Evolutionary conservation across 2,797 vertebrate species (phyloP).

Genomic region (Sebastes oblongus): DNA sequence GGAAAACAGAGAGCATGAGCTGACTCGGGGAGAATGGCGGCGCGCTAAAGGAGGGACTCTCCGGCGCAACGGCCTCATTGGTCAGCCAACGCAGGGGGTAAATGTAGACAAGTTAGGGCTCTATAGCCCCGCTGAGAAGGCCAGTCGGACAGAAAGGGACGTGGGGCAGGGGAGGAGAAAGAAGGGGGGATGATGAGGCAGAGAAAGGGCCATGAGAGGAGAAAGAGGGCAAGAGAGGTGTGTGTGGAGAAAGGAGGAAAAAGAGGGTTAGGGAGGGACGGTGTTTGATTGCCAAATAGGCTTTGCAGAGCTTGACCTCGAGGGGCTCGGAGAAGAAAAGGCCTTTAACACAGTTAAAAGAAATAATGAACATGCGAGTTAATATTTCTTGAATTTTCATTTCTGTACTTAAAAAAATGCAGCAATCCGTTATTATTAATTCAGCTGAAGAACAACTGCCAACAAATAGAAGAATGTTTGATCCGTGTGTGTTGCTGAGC

Average conservation of each 20-base stretch:
- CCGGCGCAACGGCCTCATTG: slow-evolving; percentile 56
- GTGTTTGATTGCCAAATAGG: slow-evolving; percentile 94
- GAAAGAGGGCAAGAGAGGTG: slow-evolving; percentile 58
- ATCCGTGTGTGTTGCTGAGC: slow-evolving; percentile 24
- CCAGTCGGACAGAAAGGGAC: slow-evolving; percentile 74
- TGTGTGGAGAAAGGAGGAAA: slow-evolving; percentile 35
- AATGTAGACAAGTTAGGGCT: slow-evolving; percentile 98
- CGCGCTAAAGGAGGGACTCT: slow-evolving; percentile 84
- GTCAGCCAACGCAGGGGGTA: slow-evolving; percentile 89
- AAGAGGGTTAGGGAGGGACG: slow-evolving; percentile 51
- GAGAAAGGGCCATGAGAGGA: slow-evolving; percentile 38
- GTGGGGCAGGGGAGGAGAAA: slow-evolving; percentile 23
- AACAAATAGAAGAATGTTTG: neutral
- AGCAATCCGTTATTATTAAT: neutral
- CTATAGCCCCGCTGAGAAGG: slow-evolving; percentile 90
- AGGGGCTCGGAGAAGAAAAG: slow-evolving; percentile 86
- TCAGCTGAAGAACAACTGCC: neutral
- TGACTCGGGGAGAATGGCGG: slow-evolving; percentile 95
- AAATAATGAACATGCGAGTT: slow-evolving; percentile 59
- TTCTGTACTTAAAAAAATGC: neutral
- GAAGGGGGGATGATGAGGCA: slow-evolving; percentile 30
- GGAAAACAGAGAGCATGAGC: slow-evolving; percentile 96
- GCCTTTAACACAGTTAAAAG: slow-evolving; percentile 35
- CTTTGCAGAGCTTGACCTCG: slow-evolving; percentile 91
- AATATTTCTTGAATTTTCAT: slow-evolving; percentile 41